Evolutionary conservation across 2,797 vertebrate genomes (phyloP), one percentile per base, ranked within the genome.

Genomic region (Hyperoplus immaculatus): DNA sequence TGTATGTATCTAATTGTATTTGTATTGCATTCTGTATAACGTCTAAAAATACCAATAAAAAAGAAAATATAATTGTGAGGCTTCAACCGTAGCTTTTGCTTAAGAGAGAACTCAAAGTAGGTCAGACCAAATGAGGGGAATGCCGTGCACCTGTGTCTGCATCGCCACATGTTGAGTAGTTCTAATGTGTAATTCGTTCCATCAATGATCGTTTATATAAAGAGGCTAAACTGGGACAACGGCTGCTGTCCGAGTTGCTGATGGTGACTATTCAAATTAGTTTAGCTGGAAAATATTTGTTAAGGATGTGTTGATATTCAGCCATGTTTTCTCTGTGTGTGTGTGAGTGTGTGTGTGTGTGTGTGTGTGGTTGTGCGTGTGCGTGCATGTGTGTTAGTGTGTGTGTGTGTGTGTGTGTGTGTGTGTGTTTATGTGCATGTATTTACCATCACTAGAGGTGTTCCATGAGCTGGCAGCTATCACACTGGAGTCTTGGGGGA

Each of bases 401-500:
- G 50, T 47, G 41, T 74, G 70, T 2, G 21, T 21, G 21, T 1
- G 21, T 29, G 29, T 29, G 29, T 29, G 29, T 29, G 29, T 63
- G 12, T 74, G 47, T 57, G 41, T 45, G 14, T 71, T n/a, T 69
- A 43, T 63, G 56, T 79, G 74, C 77, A 67, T 80, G 64, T 3
- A 9, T 85, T 97, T 97, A 89, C 96, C 94, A 83, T 97, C 96
- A 60, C 93, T 96, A 66, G 97, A 96, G 87, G 90, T 81, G 90
- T 97, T 99, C 97, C 97, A 98, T 69, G 96, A 93, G 2, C 96
- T 94, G 2, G 96, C 93, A 77, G 96, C 96, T 84, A 95, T 91
- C 87, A 96, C 93, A 83, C 95, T 96, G 72, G 95, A 94, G 90
- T 96, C 95, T 64, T 95, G 84, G 8, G 95, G 94, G 82, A 95